Conservation (phyloP, 1,140 invertebrate species). For the Bombus pascuorum region DNA sequence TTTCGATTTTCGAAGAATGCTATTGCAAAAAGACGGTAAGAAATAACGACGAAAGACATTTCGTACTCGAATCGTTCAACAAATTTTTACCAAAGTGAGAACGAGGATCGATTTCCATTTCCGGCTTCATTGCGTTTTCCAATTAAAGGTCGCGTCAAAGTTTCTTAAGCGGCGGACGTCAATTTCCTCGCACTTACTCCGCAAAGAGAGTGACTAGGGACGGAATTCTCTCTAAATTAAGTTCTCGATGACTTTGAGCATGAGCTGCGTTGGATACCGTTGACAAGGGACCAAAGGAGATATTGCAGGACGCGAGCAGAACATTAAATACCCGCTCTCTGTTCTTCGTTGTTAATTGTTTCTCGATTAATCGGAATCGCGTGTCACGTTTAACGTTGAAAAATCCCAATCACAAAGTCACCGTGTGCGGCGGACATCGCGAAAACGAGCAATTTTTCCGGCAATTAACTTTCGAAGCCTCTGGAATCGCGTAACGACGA, state of each 20-base stretch:
- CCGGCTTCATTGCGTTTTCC: constrained; percentile 48
- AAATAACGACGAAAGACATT: no score
- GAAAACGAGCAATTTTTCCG: constrained; percentile 22
- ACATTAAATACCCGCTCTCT: neutral
- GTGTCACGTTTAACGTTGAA: neutral
- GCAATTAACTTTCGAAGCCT: constrained; percentile 2
- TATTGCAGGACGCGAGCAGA: neutral
- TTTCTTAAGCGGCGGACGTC: constrained; percentile 52
- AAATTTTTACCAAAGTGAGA: neutral
- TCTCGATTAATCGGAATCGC: neutral
- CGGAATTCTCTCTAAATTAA: constrained; percentile 71
- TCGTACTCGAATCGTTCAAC: neutral
- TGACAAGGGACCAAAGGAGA: neutral
- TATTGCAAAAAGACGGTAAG: no score
- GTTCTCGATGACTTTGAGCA: constrained; percentile 70
- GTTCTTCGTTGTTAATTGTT: neutral
- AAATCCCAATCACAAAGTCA: neutral
- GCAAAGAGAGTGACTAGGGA: constrained; percentile 36
- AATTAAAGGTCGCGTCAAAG: constrained; percentile 65
- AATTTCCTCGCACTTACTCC: constrained; percentile 57
- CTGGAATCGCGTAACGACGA: constrained; percentile 1
- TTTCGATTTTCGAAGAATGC: neutral
- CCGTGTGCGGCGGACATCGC: neutral
- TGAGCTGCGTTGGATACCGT: constrained; percentile 32
- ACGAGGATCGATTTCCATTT: constrained; percentile 52